A percentile compares a stretch with the other conserved stretches of the same genome.
phyloP scores from a whole-genome alignment of 1,140 invertebrate genomes.

The Ceratosolen fusciceps region DNA sequence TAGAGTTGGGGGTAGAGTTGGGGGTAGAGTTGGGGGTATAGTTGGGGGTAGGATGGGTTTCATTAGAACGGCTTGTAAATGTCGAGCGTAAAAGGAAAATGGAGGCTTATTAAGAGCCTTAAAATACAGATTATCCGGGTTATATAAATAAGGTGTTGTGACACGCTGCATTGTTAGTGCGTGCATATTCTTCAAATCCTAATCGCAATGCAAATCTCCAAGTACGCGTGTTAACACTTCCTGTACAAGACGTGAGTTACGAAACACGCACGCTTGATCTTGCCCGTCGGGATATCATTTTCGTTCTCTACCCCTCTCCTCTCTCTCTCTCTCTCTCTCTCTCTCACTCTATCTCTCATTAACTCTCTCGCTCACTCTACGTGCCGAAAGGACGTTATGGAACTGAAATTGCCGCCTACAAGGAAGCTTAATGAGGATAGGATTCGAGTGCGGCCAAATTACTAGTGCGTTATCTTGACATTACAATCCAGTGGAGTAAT shows the following conservation, averaged over 20 bases:
- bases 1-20: no score
- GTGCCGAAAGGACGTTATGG: no score
- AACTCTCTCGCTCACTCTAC: no score
- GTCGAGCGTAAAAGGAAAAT: background rate
- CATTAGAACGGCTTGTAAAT: background rate
- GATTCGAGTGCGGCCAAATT: no score
- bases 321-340: background rate
- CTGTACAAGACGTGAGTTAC: background rate
- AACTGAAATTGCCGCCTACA: no score
- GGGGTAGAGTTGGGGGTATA: no score
- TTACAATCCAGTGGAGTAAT: no score
- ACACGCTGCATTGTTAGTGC: background rate
- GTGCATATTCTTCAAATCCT: background rate
- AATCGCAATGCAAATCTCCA: background rate
- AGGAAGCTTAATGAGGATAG: no score
- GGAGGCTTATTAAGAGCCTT: background rate
- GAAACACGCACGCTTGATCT: background rate
- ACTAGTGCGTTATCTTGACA: no score
- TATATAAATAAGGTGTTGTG: background rate
- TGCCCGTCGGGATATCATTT: background rate
- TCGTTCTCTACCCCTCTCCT: no score
- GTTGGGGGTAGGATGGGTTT: no score
- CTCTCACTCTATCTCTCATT: no score
- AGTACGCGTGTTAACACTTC: background rate
- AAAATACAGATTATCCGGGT: background rate